Evolutionary conservation across 53 echinoderm and acorn worm genomes (phyloP).

Genomic region (Luidia sarsii): DNA sequence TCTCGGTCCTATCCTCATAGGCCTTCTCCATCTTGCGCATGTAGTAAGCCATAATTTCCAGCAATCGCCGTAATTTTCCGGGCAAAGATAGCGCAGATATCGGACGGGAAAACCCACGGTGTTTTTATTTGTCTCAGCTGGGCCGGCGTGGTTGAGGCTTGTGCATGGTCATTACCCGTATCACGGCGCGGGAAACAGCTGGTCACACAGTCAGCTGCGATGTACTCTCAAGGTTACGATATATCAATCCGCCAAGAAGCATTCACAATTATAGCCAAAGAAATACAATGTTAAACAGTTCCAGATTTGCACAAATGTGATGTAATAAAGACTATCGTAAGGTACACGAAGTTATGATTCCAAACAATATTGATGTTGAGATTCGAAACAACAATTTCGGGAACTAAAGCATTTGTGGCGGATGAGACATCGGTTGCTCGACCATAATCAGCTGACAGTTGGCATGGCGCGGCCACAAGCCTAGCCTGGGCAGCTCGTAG

Average conservation of each 20-base stretch:
- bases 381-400: no score
- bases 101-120: slow-evolving; percentile 45
- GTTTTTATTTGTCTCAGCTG: slow-evolving; percentile 50
- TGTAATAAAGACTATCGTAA: no score
- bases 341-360: no score
- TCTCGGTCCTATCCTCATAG: slow-evolving; percentile 25
- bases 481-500: slow-evolving; percentile 44
- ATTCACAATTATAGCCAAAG: no score
- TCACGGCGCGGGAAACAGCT: slow-evolving; percentile 94
- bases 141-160: slow-evolving; percentile 64
- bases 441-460: slow-evolving; percentile 77
- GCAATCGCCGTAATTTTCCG: slow-evolving; percentile 8
- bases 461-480: slow-evolving; percentile 64
- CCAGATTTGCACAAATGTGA: no score
- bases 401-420: slow-evolving; percentile 56
- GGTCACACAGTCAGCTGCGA: slow-evolving; percentile 93
- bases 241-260: slow-evolving; percentile 12
- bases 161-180: slow-evolving; percentile 53
- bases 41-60: slow-evolving; percentile 56
- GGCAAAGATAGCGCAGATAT: slow-evolving; percentile 30
- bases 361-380: no score
- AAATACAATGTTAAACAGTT: no score
- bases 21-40: slow-evolving; percentile 63
- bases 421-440: slow-evolving; percentile 34
- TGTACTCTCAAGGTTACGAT: slow-evolving; percentile 60